A percentile compares a stretch with the other conserved stretches of the same genome.
Conservation (phyloP, 2,888 invertebrate species). For the Aplocera efformata region DNA sequence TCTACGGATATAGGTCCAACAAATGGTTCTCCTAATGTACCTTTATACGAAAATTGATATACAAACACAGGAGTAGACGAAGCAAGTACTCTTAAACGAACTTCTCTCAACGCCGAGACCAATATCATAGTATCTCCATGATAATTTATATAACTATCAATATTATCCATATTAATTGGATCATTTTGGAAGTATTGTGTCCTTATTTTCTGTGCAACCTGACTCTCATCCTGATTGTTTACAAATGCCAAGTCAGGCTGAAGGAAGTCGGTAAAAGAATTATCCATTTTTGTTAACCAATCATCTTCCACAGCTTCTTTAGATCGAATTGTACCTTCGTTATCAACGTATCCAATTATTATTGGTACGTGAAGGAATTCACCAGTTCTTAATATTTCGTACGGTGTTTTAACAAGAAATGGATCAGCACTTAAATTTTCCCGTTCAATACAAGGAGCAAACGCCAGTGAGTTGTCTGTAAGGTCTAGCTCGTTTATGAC, state of each 20-base stretch:
- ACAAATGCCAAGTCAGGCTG: slow-evolving; percentile 59
- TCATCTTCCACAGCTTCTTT: slow-evolving; percentile 46
- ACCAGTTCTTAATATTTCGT: slow-evolving; percentile 42
- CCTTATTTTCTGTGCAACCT: slow-evolving; percentile 43
- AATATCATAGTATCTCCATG: slow-evolving; percentile 67
- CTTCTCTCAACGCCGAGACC: slow-evolving; percentile 60
- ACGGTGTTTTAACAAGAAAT: slow-evolving; percentile 56
- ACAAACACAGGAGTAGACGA: slow-evolving; percentile 46
- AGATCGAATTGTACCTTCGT: slow-evolving; percentile 63
- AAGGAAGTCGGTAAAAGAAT: slow-evolving; percentile 53
- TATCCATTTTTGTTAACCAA: slow-evolving; percentile 61
- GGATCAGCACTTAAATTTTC: slow-evolving; percentile 39
- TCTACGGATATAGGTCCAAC: slow-evolving; percentile 45
- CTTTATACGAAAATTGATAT: slow-evolving; percentile 69
- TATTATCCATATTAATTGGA: slow-evolving; percentile 31
- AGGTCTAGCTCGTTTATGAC: slow-evolving; percentile 62
- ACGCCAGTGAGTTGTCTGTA: slow-evolving; percentile 62
- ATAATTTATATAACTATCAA: slow-evolving; percentile 50
- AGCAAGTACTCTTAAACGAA: slow-evolving; percentile 39
- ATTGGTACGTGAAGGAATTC: slow-evolving; percentile 55
- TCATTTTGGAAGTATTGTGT: slow-evolving; percentile 48
- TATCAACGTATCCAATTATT: slow-evolving; percentile 63
- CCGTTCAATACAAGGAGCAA: slow-evolving; percentile 67
- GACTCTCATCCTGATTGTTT: slow-evolving; percentile 35
- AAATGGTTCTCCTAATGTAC: slow-evolving; percentile 49